Conservation (phyloP, 2,888 invertebrate species). For the Caenorhabditis sp. region DNA sequence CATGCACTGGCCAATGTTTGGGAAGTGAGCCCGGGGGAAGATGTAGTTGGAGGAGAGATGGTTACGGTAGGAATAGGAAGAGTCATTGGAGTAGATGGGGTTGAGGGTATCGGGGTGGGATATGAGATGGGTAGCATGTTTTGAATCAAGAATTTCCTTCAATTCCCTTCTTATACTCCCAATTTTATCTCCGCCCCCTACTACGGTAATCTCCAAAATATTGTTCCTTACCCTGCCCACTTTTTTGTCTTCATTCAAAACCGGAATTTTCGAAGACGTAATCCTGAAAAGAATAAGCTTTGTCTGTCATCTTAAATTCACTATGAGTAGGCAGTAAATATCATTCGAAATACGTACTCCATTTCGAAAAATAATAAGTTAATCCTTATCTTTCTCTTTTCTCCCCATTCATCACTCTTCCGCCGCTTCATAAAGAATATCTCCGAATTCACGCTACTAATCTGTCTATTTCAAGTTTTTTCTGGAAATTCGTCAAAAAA, state of each 20-base stretch:
- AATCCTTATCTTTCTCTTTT: slow-evolving; percentile 39
- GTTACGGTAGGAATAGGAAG: slow-evolving; percentile 21
- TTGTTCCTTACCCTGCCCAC: slow-evolving; percentile 48
- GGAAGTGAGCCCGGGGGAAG: slow-evolving; percentile 18
- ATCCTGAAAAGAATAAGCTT: slow-evolving; percentile 31
- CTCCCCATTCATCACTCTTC: slow-evolving; percentile 8
- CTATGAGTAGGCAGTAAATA: slow-evolving; percentile 47
- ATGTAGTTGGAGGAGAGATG: neutral
- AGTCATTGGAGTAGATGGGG: slow-evolving; percentile 24
- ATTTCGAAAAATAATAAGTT: slow-evolving; percentile 52
- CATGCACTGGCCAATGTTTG: slow-evolving; percentile 34
- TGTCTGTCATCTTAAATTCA: slow-evolving; percentile 47
- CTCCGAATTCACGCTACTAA: slow-evolving; percentile 37
- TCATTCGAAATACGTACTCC: slow-evolving; percentile 51
- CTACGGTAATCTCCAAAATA: slow-evolving; percentile 62
- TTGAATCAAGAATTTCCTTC: neutral
- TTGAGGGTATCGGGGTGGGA: neutral
- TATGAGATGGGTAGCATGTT: slow-evolving; percentile 20
- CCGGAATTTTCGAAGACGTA: slow-evolving; percentile 32
- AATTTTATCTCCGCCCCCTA: slow-evolving; percentile 33
- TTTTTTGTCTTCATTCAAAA: slow-evolving; percentile 22
- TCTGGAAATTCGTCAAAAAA: slow-evolving; percentile 14
- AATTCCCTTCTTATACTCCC: neutral
- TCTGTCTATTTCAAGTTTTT: slow-evolving; percentile 27
- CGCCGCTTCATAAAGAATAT: slow-evolving; percentile 7